Conservation (phyloP, 2,888 invertebrate genomes). For the Belgica antarctica region DNA sequence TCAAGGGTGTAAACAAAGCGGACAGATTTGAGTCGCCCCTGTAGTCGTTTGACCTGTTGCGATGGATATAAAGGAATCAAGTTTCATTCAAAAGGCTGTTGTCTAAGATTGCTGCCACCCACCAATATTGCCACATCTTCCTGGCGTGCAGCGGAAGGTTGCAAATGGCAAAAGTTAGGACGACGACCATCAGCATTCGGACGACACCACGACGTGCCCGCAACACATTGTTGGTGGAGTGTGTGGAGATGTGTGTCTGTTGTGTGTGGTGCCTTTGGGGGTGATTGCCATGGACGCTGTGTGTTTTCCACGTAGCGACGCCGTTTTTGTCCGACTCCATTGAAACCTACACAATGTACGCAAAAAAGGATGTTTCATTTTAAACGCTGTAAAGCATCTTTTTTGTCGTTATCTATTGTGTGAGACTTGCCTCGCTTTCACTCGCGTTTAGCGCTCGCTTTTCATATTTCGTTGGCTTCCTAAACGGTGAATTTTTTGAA, state of each 20-base stretch:
- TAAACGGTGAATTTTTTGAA: slow-evolving; percentile 47
- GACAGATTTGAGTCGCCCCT: slow-evolving; percentile 72
- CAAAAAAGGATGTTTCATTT: no score
- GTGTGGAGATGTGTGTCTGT: slow-evolving; percentile 61
- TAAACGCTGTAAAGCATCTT: not conserved
- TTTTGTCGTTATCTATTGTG: not conserved
- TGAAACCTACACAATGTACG: slow-evolving; percentile 52
- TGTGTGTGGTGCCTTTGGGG: slow-evolving; percentile 55
- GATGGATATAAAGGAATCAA: no score
- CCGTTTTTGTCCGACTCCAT: slow-evolving; percentile 54
- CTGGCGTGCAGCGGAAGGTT: slow-evolving; percentile 86
- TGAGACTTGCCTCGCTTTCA: slow-evolving; percentile 53
- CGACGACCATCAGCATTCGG: slow-evolving; percentile 83
- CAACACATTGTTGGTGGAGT: slow-evolving; percentile 72
- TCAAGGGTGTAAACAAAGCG: slow-evolving; percentile 76
- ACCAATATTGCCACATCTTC: slow-evolving; percentile 84
- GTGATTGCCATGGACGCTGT: slow-evolving; percentile 48
- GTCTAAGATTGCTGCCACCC: slow-evolving; percentile 47
- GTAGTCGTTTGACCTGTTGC: slow-evolving; percentile 61
- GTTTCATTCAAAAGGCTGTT: slow-evolving; percentile 6
- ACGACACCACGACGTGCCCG: slow-evolving; percentile 81
- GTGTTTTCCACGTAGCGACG: slow-evolving; percentile 53
- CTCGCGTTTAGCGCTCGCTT: slow-evolving; percentile 54
- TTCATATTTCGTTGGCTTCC: slow-evolving; percentile 56
- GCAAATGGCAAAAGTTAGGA: slow-evolving; percentile 83